Evolutionary conservation across 2,797 vertebrate genomes (phyloP), one percentile per base, ranked within the genome.

Genomic region (Paedocypris micromegethes): DNA sequence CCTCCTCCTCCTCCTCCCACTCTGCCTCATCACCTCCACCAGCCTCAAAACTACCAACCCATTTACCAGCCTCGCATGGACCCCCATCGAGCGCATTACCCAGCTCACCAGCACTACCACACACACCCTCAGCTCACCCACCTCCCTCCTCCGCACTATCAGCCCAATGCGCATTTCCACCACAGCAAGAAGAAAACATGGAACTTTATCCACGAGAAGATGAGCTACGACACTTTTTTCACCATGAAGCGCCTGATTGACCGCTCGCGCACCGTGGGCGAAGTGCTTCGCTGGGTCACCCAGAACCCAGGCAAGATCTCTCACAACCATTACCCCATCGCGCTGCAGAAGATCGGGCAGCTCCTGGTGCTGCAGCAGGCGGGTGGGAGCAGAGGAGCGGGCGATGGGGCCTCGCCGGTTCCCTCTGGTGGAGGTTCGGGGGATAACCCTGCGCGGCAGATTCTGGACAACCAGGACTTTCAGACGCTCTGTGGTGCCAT

Each of bases 171-270:
- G 5, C 80, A 85, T 74, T 73, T 83, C 39, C 84, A 86, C 62
- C 51, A 79, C 1, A 64, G 78, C 76, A 91, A 86, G 82, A 92
- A 91, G 82, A 92, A 90, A 79, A 91, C 90, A 45, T 93, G 92
- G 92, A 92, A 88, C 84, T 93, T 93, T 79, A 92, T 93, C 78
- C 91, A 92, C 0, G 92, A 93, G 85, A 92, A 92, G 82, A 92
- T 92, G 91, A 92, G 90, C 73, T 93, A 93, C 1, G 92, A 93
- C 83, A 93, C 93, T 0, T 93, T 93, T 81, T 93, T 93, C 79
- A 93, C 92, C 70, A 91, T 96, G 90, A 94, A 93, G 84, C 84
- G 92, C 2, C 88, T 96, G 81, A 92, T 97, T 0, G 93, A 95
- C 81, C 91, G 93, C 61, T 94, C 93, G 0, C 88, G 82, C 58